Conservation (phyloP, 2,888 invertebrate species). For the Bursaphelenchus okinawaensis region DNA sequence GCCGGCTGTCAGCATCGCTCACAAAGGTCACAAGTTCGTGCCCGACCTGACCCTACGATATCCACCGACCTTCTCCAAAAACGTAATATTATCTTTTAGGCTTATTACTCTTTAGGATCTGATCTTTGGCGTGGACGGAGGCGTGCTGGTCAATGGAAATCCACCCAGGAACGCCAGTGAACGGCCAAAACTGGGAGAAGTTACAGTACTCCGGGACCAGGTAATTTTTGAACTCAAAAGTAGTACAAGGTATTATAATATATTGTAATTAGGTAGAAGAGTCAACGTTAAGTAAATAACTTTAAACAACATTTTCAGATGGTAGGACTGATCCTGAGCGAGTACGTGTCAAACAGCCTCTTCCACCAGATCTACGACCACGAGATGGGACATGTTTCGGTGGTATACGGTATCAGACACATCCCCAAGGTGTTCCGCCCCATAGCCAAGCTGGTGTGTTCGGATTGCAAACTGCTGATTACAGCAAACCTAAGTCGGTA, state of each 20-base stretch:
- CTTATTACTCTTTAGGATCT: conserved; percentile 36
- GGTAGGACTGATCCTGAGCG: conserved; percentile 50
- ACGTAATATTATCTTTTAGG: conserved; percentile 18
- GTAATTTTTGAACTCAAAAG: conserved; percentile 11
- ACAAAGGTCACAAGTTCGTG: conserved; percentile 31
- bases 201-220: conserved; percentile 34
- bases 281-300: neutral
- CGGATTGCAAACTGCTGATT: conserved; percentile 48
- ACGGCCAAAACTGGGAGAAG: conserved; percentile 30
- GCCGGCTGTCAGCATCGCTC: conserved; percentile 22
- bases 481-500: conserved; percentile 46
- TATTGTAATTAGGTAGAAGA: neutral
- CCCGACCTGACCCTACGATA: conserved; percentile 49
- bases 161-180: conserved; percentile 20
- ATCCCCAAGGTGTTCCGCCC: conserved; percentile 45
- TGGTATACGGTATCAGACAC: conserved; percentile 27
- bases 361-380: conserved; percentile 49
- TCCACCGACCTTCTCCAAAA: conserved; percentile 48
- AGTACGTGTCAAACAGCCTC: conserved; percentile 53
- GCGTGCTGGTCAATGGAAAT: conserved; percentile 43
- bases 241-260: neutral
- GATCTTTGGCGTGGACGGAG: conserved; percentile 53
- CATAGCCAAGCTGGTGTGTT: conserved; percentile 43
- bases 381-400: conserved; percentile 35
- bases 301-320: conserved; percentile 31